Evolutionary conservation across 2,888 invertebrate genomes (phyloP).

Genomic region (Seira sanloemensis): DNA sequence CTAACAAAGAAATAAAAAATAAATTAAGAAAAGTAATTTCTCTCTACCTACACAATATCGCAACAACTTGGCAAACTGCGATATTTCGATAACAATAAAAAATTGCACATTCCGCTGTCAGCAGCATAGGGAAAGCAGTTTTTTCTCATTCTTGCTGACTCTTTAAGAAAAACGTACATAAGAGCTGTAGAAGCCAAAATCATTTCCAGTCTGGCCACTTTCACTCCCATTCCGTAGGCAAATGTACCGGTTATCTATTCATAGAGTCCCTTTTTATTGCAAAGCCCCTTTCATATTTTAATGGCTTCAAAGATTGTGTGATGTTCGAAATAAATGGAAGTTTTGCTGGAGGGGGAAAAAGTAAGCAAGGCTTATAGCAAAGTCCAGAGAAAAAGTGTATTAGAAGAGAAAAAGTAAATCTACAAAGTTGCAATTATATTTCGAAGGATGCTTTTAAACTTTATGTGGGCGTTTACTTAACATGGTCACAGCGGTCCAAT

Average conservation of each 20-base stretch:
- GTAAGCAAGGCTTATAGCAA: neutral
- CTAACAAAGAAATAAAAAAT: conserved; percentile 7
- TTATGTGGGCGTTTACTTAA: conserved; percentile 56
- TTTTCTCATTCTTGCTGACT: no score
- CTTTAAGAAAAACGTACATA: neutral
- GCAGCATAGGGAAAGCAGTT: conserved; percentile 43
- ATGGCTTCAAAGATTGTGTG: neutral
- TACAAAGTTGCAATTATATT: conserved; percentile 8
- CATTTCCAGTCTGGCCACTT: neutral
- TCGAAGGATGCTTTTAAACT: conserved; percentile 35
- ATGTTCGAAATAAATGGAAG: neutral
- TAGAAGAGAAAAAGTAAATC: neutral
- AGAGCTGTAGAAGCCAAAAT: neutral
- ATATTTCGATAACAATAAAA: conserved; percentile 52
- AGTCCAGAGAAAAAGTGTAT: neutral
- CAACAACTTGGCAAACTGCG: conserved; percentile 27
- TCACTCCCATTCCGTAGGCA: neutral
- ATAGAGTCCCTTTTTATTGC: conserved; percentile 2
- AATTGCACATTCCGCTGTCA: conserved; percentile 53
- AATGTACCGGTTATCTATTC: conserved; percentile 2
- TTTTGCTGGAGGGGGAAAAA: conserved; percentile 1
- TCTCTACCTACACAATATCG: neutral
- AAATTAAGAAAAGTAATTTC: conserved; percentile 1
- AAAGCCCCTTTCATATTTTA: conserved; percentile 6
- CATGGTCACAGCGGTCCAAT: conserved; percentile 59